Evolutionary conservation across 2,113 vertebrate genomes (phyloP), one percentile per base, ranked within the genome.

Genomic region (Chloebia gouldiae): DNA sequence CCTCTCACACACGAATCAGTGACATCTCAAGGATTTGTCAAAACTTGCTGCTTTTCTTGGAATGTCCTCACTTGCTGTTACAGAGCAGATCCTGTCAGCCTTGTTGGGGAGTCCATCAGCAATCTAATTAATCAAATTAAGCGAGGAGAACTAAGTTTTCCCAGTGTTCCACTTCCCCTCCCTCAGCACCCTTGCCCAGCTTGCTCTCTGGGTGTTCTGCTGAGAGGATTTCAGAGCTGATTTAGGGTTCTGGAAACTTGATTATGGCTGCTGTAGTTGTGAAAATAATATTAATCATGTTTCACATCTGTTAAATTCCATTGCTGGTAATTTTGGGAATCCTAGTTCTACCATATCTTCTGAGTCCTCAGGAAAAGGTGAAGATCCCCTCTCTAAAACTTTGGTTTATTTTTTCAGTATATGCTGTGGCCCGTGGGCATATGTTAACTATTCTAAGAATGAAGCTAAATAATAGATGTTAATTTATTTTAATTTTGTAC

Each of bases 401-500:
- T 57, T 2, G 33, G 35, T 80, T 95, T 72, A 28, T 56, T 88
- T 92, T 95, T 66, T 65, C 51, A 56, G 3, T 83, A 8, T 30
- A 30, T 68, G 6, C 42, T 60, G 75, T 39, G 85, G 37, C 75
- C 64, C 59, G 40, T 64, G 49, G 87, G 21, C 59, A 42, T 76
- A 47, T 39, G 56, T 69, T 79, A 65, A 91, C 59, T 94, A 80
- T 92, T 91, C 93, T 91, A 82, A 82, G 81, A 91, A 77, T 3
- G 12, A 57, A 90, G 33, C 56, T 82, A 76, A 88, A 95, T 95
- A 95, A 95, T 92, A 94, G 81, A 88, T 91, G 75, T 65, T 91
- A 92, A 89, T 95, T 96, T 95, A 70, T 93, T 95, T 94, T 88
- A 54, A 77, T 93, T 95, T 80, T n/a, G 42, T 78, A 9, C 59